These are phyloP conservation scores for Euwallacea similis DNA, from an alignment of 1,140 invertebrate species.

Conservation along the genomic window DNA sequence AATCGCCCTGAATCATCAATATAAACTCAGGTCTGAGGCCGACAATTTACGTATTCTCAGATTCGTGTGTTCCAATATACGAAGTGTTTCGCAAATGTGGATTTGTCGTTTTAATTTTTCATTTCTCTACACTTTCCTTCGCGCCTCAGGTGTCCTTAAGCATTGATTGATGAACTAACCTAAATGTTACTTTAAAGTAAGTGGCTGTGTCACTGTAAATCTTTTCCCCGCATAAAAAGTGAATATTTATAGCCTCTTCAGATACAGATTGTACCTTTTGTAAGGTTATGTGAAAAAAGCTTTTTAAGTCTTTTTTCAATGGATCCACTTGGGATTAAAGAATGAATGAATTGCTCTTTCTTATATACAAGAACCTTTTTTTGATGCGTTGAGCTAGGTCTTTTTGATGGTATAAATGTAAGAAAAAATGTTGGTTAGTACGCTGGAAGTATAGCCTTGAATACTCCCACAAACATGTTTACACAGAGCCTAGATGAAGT, in stretches of 20 bases:
- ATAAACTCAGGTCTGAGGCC: neutral
- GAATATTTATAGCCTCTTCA: slow-evolving; percentile 39
- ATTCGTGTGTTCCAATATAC: neutral
- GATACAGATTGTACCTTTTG: slow-evolving; percentile 38
- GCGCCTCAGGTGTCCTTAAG: slow-evolving; percentile 34
- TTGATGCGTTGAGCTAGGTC: neutral
- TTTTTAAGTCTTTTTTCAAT: slow-evolving; percentile 35
- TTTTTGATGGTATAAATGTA: slow-evolving; percentile 6
- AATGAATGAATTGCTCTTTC: slow-evolving; percentile 20
- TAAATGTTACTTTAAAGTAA: slow-evolving; percentile 37
- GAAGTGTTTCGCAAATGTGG: slow-evolving; percentile 11
- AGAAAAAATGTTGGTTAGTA: slow-evolving; percentile 12
- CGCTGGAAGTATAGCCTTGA: neutral
- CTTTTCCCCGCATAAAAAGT: slow-evolving; percentile 36
- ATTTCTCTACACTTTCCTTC: slow-evolving; percentile 14
- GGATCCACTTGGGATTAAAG: slow-evolving; percentile 28
- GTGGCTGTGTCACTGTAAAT: slow-evolving; percentile 40
- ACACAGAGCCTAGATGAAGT: neutral
- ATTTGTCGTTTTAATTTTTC: slow-evolving; percentile 27
- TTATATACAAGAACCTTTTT: slow-evolving; percentile 27
- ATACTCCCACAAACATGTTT: neutral
- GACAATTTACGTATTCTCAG: slow-evolving; percentile 1
- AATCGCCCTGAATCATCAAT: too few species aligned
- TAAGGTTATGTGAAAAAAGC: slow-evolving; percentile 37
- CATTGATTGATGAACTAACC: slow-evolving; percentile 39